Evolutionary conservation across 2,797 vertebrate genomes (phyloP), one percentile per base, ranked within the genome.

Genomic region (Podargus strigoides): DNA sequence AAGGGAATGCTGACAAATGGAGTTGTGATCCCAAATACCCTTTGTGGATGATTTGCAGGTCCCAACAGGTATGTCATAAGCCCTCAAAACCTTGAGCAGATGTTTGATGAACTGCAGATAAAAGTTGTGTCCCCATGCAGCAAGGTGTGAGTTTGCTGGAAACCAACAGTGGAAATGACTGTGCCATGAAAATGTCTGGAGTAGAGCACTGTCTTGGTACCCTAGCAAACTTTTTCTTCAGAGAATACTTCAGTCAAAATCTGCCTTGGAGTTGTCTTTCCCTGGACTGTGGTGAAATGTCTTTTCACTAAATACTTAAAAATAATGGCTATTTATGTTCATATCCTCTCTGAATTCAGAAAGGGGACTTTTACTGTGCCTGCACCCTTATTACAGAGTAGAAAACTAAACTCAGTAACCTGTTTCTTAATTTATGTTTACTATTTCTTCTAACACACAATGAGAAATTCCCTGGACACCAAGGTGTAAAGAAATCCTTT

Each of bases 401-500:
- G 62, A 77, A 94, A 89, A 80, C 44, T 42, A 74, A 94, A 68
- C 27, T 82, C 26, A 22, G 32, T 32, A 58, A 85, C 85, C 21
- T 23, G 5, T 10, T 11, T 68, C 55, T 47, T 83, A 67, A 83
- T 77, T 80, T 75, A 60, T 36, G 34, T 63, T 87, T 80, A 83
- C 6, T 6, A 46, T 95, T 94, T 93, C 66, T 89, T 46, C 46
- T 87, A 56, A 70, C 10, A 60, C 6, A 1, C 28, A 34, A 2
- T 50, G 30, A 85, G 78, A 89, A 92, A 63, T 11, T 96, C 78
- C 89, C 85, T 81, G 62, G 85, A 78, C 55, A 84, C 59, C 22
- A 64, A 89, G n/a, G 79, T 85, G 85, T 73, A 93, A 96, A 66
- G 59, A 88, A 91, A 90, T 64, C 22, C 28, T 88, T 90, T 84